A percentile compares a stretch with the other conserved stretches of the same genome.
phyloP scores from a whole-genome alignment of 2,113 vertebrate species.

The Toxotes chatareus region DNA sequence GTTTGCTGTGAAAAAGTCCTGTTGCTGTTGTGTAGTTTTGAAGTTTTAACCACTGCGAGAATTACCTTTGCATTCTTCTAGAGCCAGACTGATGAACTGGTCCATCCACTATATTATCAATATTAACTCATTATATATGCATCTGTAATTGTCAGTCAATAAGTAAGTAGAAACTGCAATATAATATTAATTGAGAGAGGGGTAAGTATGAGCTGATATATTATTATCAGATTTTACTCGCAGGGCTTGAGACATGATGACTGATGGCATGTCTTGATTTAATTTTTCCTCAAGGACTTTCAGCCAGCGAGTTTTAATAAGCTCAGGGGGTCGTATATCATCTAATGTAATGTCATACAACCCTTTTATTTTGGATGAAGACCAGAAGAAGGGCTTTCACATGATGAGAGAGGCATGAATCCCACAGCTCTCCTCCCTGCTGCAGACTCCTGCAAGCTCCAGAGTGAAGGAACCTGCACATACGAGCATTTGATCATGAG shows the following conservation, averaged over 20 bases:
- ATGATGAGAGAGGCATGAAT: background rate
- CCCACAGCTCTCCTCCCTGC: background rate
- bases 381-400: background rate
- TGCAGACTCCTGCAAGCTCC: slow-evolving; percentile 5
- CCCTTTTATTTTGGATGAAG: background rate
- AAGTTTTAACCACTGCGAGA: too few relatives aligned
- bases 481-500: slow-evolving; percentile 10
- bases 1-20: background rate
- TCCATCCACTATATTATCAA: background rate
- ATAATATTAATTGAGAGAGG: background rate
- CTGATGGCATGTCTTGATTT: background rate
- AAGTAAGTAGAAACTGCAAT: too few relatives aligned
- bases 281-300: background rate
- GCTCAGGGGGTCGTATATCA: accelerated
- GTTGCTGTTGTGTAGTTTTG: too few relatives aligned
- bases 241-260: background rate
- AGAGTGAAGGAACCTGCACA: slow-evolving; percentile 20
- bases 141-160: background rate
- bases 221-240: background rate
- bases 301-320: slow-evolving; percentile 1
- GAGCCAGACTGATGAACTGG: background rate
- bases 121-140: background rate
- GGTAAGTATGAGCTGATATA: too few relatives aligned
- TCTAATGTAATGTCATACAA: background rate
- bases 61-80: background rate